Evolutionary conservation across 2,113 vertebrate genomes (phyloP), one percentile per base, ranked within the genome.

Genomic region (Ardeotis arabs): DNA sequence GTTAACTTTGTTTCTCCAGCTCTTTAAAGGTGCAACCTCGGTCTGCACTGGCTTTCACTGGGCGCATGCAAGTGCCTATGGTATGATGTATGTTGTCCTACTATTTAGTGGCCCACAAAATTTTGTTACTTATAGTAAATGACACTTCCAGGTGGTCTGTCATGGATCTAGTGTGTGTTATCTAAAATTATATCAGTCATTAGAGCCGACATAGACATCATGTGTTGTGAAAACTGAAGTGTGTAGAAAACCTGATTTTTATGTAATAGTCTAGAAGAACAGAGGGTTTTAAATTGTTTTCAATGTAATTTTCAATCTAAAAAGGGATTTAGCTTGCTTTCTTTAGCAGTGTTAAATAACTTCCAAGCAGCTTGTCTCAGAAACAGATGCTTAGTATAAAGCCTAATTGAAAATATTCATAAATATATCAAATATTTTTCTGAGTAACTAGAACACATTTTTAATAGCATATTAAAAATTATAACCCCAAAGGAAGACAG

Each of bases 341-440:
- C n/a, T 69, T 47, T n/a, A 74, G 29, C 37, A 72, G 21, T 68
- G 72, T 78, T 80, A 81, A 75, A 49, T 21, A 89, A 60, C 19
- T 76, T 79, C 44, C 37, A 31, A 91, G 58, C 63, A 79, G 37
- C 33, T 76, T 89, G 28, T 62, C 55, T 76, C 81, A 82, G 76
- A 90, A 96, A 79, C 84, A 96, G 69, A 87, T 76, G 62, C 35
- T 87, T 80, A 76, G 29, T 60, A 49, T 91, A 85, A 94, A 90
- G 16, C 22, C 50, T n/a, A 10, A 79, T 4, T 66, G 25, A 85
- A 93, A 93, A 94, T 80, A 85, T 7, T 84, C 15, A 52, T 69
- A 52, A 85, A 53, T 41, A 96, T 29, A 53, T 20, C 37, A 95
- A 94, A 91, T 84, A 93, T 93, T 90, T 90, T 85, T 62, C 84